A percentile compares a stretch with the other conserved stretches of the same genome.
phyloP scores from a whole-genome alignment of 2,888 invertebrate genomes.

The Drosophila vallismaia region DNA sequence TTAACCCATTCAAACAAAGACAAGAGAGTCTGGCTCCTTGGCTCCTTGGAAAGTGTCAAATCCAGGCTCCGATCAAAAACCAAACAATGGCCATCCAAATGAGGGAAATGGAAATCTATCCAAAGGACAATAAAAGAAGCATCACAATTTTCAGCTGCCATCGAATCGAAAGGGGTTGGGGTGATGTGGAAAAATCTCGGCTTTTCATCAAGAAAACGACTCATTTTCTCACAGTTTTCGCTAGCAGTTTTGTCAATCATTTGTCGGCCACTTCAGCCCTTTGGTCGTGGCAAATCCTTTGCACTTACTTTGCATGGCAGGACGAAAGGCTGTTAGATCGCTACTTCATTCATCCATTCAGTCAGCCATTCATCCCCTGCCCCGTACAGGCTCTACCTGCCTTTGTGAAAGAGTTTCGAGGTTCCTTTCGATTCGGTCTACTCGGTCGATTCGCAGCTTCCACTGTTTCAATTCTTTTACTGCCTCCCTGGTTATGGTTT shows the following conservation, averaged over 20 bases:
- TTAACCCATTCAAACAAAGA: slow-evolving; percentile 74
- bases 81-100: slow-evolving; percentile 62
- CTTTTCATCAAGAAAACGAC: slow-evolving; percentile 51
- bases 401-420: slow-evolving; percentile 44
- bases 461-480: slow-evolving; percentile 20
- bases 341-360: slow-evolving; percentile 49
- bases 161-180: slow-evolving; percentile 9
- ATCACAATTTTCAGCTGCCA: slow-evolving; percentile 64
- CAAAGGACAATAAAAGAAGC: slow-evolving; percentile 54
- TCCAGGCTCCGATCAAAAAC: slow-evolving; percentile 42
- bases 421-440: slow-evolving; percentile 18
- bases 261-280: slow-evolving; percentile 41
- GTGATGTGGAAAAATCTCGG: slow-evolving; percentile 2
- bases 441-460: too few relatives aligned
- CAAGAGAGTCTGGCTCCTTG: neutral
- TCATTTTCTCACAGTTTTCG: slow-evolving; percentile 51
- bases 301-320: slow-evolving; percentile 72
- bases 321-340: slow-evolving; percentile 10
- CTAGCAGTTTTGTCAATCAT: slow-evolving; percentile 28
- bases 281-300: slow-evolving; percentile 59
- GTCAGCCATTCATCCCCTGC: slow-evolving; percentile 43
- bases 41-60: slow-evolving; percentile 66
- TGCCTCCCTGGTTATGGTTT: slow-evolving; percentile 43
- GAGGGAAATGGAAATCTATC: slow-evolving; percentile 54
- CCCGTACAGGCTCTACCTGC: slow-evolving; percentile 30